Evolutionary conservation across 2,888 invertebrate genomes (phyloP).

Genomic region (Sialis lutaria): DNA sequence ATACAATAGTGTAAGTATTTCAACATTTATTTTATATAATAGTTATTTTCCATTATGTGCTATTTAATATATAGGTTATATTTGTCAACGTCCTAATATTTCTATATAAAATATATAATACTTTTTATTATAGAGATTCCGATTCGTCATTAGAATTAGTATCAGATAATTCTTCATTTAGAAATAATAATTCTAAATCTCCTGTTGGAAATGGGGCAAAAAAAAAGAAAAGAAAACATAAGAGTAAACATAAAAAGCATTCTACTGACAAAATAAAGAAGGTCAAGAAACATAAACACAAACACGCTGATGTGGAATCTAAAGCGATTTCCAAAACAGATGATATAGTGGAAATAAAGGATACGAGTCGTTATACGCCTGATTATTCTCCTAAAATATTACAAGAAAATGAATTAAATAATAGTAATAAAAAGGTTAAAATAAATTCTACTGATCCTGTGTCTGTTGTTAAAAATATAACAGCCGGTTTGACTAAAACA

Average conservation of each 20-base stretch:
- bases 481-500: constrained; percentile 24
- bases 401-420: neutral
- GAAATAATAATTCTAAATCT: constrained; percentile 1
- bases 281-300: constrained; percentile 39
- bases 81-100: no score
- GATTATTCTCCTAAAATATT: constrained; percentile 16
- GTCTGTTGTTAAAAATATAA: constrained; percentile 29
- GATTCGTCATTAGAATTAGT: constrained; percentile 5
- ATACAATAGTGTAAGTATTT: no score
- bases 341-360: constrained; percentile 20
- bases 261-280: constrained; percentile 36
- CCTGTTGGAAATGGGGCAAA: constrained; percentile 16
- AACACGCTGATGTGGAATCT: constrained; percentile 21
- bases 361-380: constrained; percentile 22
- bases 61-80: no score
- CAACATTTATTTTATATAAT: no score
- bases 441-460: constrained; percentile 18
- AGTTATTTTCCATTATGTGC: no score
- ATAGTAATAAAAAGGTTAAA: neutral
- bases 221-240: constrained; percentile 49
- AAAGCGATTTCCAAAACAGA: constrained; percentile 10
- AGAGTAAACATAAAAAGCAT: constrained; percentile 35
- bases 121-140: constrained; percentile 1
- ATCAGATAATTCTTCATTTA: constrained; percentile 1
- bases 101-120: neutral